phyloP scores from a whole-genome alignment of 1,140 invertebrate genomes.

The Bilobella aurantiaca region DNA sequence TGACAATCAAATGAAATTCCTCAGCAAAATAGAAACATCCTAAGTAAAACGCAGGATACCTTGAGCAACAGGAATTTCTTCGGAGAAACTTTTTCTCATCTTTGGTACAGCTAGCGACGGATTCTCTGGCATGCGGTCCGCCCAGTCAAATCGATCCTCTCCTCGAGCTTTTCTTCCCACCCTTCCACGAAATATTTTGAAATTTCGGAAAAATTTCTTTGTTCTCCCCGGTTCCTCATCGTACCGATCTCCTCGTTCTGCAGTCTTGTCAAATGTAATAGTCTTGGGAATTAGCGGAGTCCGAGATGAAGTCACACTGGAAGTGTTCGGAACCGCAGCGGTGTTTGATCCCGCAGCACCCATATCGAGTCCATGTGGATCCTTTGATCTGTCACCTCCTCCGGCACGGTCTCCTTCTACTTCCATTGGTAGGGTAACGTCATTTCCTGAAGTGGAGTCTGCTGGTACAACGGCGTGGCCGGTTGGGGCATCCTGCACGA shows the following conservation, averaged over 20 bases:
- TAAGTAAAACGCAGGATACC: not conserved
- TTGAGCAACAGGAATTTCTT: constrained; percentile 37
- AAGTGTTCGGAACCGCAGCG: not conserved
- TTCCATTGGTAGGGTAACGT: constrained; percentile 34
- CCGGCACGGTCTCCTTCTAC: constrained; percentile 36
- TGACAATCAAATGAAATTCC: constrained; percentile 5
- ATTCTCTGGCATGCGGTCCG: constrained; percentile 18
- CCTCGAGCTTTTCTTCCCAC: constrained; percentile 47
- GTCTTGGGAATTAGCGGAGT: constrained; percentile 65
- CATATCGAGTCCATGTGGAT: not conserved
- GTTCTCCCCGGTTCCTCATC: constrained; percentile 50
- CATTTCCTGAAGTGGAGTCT: not conserved
- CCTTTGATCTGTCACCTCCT: not conserved
- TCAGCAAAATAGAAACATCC: not conserved
- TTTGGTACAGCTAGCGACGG: constrained; percentile 33
- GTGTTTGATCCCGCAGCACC: not conserved
- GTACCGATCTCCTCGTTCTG: constrained; percentile 57
- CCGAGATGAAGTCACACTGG: not conserved
- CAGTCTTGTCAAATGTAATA: constrained; percentile 82
- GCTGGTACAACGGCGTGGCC: not conserved
- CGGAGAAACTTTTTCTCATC: constrained; percentile 46
- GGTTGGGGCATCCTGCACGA: constrained; percentile 14
- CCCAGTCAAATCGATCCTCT: constrained; percentile 32
- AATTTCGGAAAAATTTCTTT: constrained; percentile 57
- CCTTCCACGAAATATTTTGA: constrained; percentile 55